A percentile compares a stretch with the other conserved stretches of the same genome.
Evolutionary conservation across 1,140 invertebrate genomes (phyloP).

Genomic region (Heliconius nattereri): DNA sequence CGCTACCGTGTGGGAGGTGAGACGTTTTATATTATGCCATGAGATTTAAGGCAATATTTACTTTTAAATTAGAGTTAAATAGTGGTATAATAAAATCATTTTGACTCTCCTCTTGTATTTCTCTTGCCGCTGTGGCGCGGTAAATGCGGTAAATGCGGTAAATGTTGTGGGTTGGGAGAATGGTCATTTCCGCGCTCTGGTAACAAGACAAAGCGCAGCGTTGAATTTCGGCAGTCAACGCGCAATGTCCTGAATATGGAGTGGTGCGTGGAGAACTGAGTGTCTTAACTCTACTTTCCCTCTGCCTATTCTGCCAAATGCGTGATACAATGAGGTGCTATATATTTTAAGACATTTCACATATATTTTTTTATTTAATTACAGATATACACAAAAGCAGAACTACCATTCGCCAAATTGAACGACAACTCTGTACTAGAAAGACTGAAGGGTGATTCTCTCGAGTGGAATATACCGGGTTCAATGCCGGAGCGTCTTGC

Average conservation of each 20-base stretch:
- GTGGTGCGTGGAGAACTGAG: too few relatives aligned
- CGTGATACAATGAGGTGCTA: too few relatives aligned
- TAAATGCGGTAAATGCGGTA: too few relatives aligned
- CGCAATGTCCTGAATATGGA: background rate
- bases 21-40: constrained; percentile 5
- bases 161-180: too few relatives aligned
- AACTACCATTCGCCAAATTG: constrained; percentile 91
- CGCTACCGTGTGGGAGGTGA: constrained; percentile 92
- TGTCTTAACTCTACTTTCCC: too few relatives aligned
- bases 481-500: constrained; percentile 84
- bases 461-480: constrained; percentile 85
- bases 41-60: constrained; percentile 17
- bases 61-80: too few relatives aligned
- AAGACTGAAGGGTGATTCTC: constrained; percentile 84
- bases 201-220: background rate
- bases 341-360: too few relatives aligned
- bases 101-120: background rate
- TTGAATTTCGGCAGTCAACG: background rate
- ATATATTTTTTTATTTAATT: constrained; percentile 14
- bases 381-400: constrained; percentile 90
- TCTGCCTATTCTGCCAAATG: too few relatives aligned
- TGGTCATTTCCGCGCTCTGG: too few relatives aligned
- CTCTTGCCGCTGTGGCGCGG: background rate
- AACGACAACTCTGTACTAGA: constrained; percentile 89
- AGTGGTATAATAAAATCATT: background rate